phyloP scores from a whole-genome alignment of 1,140 invertebrate genomes.

The silkworm (Bombyx mori) region ASM3026992v2 NC_085110.1:225501-226000 shows the following conservation, averaged over 20 bases:
- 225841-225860: too few relatives aligned
- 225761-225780: conserved; percentile 10
- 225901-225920: too few relatives aligned
- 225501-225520: too few relatives aligned
- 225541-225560: conserved; percentile 17
- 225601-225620: background rate
- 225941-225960: too few relatives aligned
- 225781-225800: conserved; percentile 4
- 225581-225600: conserved; percentile 16
- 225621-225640: conserved; percentile 4
- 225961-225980: too few relatives aligned
- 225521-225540: too few relatives aligned
- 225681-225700: conserved; percentile 4
- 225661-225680: background rate
- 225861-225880: too few relatives aligned
- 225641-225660: background rate
- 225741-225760: conserved; percentile 19
- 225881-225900: too few relatives aligned
- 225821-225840: too few relatives aligned
- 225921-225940: too few relatives aligned
- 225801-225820: background rate
- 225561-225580: conserved; percentile 14
- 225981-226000: too few relatives aligned
- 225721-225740: conserved; percentile 19
- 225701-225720: conserved; percentile 18